Evolutionary conservation across 2,797 vertebrate genomes (phyloP), one percentile per base, ranked within the genome.

Genomic region (Malurus leucopterus): DNA sequence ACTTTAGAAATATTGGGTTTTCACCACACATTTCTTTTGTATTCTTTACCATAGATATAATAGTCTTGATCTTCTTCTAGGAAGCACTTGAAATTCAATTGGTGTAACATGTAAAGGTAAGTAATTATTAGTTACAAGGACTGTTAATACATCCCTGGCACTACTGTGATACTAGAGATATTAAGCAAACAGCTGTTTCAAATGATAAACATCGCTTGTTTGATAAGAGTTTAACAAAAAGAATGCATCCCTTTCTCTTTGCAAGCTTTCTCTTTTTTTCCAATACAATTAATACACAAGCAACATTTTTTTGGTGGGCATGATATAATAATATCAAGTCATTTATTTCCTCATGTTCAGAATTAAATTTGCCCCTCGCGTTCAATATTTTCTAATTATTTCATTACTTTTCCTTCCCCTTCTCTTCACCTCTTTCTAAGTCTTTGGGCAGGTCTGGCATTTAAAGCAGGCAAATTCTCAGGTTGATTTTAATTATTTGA

Each of bases 271-370:
- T 30, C 11, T 57, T 71, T 5, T 41, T 55, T 72, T 26, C 30
- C 24, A 41, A 64, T n/a, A 22, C 6, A 36, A 36, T 13, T 0
- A 49, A 38, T n/a, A 17, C 2, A 38, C 5, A 51, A 38, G 22
- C 6, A 64, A 26, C 14, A 26, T 59, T 74, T 59, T 44, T 16
- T 74, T 32, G 13, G 5, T 44, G 8, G 13, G 5, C 10, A 27
- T 32, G 51, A 16, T 32, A 51, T 46, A 51, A 51, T 16, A 22
- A 50, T 43, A 13, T 27, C 22, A 29, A 27, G 5, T n/a, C 12
- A 22, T 71, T 65, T 38, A 58, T 44, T 51, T 83, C 27, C 38
- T 44, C 12, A 23, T 50, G 22, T 23, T 18, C 8, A 36, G 11
- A 73, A 43, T n/a, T 23, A 27, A 10, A 50, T 8, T n/a, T 50